Percentiles rank a stretch among this genome's conserved stretches.
These are phyloP conservation scores for Vannuccia rotundouncinata DNA, from an alignment of 2,888 invertebrate species.

Conservation along the genomic window DNA sequence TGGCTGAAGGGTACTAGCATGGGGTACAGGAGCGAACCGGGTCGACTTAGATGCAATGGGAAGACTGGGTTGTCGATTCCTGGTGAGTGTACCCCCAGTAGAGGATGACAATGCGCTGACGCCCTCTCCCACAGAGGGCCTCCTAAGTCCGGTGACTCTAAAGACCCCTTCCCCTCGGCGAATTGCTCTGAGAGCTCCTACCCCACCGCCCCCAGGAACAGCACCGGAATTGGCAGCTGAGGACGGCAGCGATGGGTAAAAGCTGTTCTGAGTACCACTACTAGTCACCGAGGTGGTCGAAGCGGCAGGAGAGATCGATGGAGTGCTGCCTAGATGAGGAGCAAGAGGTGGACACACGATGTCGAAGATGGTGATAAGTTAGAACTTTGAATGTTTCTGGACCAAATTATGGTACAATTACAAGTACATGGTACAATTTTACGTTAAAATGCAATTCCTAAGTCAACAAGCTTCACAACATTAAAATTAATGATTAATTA, in stretches of 20 bases:
- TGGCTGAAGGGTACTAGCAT: background rate
- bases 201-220: background rate
- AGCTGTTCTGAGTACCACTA: background rate
- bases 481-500: too few relatives aligned
- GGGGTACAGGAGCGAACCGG: background rate
- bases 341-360: too few relatives aligned
- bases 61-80: background rate
- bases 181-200: background rate
- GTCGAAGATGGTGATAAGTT: too few relatives aligned
- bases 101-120: background rate
- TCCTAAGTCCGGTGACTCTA: background rate
- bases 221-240: too few relatives aligned
- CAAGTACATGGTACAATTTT: too few relatives aligned
- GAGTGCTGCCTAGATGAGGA: conserved; percentile 1
- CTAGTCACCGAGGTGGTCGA: background rate
- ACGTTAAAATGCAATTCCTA: too few relatives aligned
- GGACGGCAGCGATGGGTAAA: too few relatives aligned
- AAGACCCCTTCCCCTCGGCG: background rate
- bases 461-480: too few relatives aligned
- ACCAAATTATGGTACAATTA: too few relatives aligned
- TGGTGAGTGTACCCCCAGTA: background rate
- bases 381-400: too few relatives aligned
- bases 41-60: background rate
- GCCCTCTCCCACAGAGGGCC: background rate
- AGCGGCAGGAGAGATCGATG: background rate